Base-by-base conservation (phyloP, 1,140 invertebrate genomes). In the Drosophila pruinosa region DNA sequence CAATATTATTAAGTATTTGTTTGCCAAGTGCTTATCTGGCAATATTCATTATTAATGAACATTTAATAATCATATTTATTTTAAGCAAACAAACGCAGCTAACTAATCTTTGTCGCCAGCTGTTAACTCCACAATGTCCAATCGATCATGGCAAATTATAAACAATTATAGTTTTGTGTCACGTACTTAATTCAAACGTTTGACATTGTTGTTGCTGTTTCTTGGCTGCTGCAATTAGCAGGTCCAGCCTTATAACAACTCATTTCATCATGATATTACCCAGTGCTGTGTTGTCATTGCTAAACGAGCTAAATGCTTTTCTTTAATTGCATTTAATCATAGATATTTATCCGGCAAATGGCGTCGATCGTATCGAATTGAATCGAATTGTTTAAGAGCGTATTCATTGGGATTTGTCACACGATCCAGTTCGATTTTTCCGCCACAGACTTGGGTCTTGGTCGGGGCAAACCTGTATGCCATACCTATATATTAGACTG, bases 101-200 rank as follows among this genome's bases (percentile, higher is more conserved):
- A 12, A 22, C 36, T 34, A 36, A 10, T 24, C 31, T 41, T 12
- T 5, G 7, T 8, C n/a, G n/a, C 12, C 22, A 5, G n/a, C n/a
- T n/a, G n/a, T n/a, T n/a, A n/a, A n/a, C 38, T 57, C 24, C 19
- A 31, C 26, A 10, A 19, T 45, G 17, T 14, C 36, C 3, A 15
- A 22, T 57, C 39, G 15, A 57, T 45, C 31, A 48, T 3, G 5
- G 10, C 10, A 45, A 31, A 50, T 50, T 50, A 50, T 50, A 50
- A 50, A 74, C 81, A 86, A 86, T 86, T 86, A 86, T 59, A 74
- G 65, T 86, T 78, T n/a, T 86, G 58, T 86, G 81, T 86, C 81
- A 86, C 81, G 81, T 86, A 86, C 77, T 86, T 81, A 86, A 86
- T 78, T 78, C 77, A 85, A 83, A 79, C 75, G 80, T 57, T 86